These are phyloP conservation scores for Xyliphius kryptos DNA, from an alignment of 2,113 vertebrate species.

Conservation along the genomic window DNA sequence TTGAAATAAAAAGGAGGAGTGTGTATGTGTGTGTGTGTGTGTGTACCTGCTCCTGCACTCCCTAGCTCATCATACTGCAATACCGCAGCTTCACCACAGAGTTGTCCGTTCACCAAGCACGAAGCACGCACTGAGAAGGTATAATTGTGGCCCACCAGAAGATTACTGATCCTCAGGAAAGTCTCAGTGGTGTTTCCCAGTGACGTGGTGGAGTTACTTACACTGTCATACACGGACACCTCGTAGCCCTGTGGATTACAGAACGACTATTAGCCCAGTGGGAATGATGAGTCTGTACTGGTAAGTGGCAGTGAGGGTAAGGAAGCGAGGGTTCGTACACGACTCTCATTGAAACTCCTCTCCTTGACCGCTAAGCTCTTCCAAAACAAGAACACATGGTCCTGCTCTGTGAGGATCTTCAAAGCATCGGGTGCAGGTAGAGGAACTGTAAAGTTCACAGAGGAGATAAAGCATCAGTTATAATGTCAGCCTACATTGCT, in stretches of 20 bases:
- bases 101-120: conserved; percentile 79
- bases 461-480: not conserved
- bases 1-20: too few relatives aligned
- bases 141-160: conserved; percentile 87
- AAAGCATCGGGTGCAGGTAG: conserved; percentile 85
- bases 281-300: not conserved
- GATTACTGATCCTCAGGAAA: conserved; percentile 82
- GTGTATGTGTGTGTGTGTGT: too few relatives aligned
- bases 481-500: not conserved
- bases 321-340: conserved; percentile 75
- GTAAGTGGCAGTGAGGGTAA: not conserved
- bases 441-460: conserved; percentile 64
- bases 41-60: conserved; percentile 53
- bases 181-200: conserved; percentile 93
- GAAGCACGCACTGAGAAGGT: conserved; percentile 85
- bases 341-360: conserved; percentile 83
- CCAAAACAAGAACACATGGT: conserved; percentile 90
- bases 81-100: conserved; percentile 83
- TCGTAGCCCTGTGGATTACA: conserved; percentile 79
- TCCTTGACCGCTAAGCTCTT: conserved; percentile 90
- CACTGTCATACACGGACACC: conserved; percentile 80
- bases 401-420: conserved; percentile 86
- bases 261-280: not conserved
- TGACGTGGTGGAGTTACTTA: conserved; percentile 71
- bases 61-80: conserved; percentile 78